Base-by-base conservation (phyloP, 2,113 vertebrate species). In the Tragelaphus buxtoni region DNA sequence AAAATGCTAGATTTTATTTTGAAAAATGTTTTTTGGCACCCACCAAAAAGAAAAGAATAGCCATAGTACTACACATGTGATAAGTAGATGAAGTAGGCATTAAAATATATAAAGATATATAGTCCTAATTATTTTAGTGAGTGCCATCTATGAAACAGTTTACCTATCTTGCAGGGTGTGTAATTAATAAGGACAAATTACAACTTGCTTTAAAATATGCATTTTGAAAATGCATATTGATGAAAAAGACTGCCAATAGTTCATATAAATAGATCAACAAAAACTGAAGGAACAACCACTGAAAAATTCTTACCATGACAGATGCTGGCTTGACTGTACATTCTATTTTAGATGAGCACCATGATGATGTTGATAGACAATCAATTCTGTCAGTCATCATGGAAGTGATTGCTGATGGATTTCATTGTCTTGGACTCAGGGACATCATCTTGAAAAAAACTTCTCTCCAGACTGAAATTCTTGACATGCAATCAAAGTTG, bases 401-500 rank as follows among this genome's bases (percentile, higher is more conserved):
- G 91, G 58, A 94, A 96, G 86, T 96, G 93, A 93, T 93, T 96
- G 93, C 51, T 96, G 91, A 93, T 96, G 49, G 93, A 91, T 95
- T 97, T 96, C 96, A 97, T 96, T 97, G 86, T 96, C 92, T 90
- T 91, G 92, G 86, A 97, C 42, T 96, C 74, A 80, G 88, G 49
- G 76, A 94, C 88, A 95, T 92, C 84, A 97, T 94, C 60, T 87
- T 91, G 20, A 69, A 79, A 86, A 84, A 95, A 87, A 47, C 11
- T 63, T 96, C 65, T 92, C 26, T 92, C 18, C 56, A 88, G 82
- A 94, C 55, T 96, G 95, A 96, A 96, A 97, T 97, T 98, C 93
- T 96, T 98, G 97, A 97, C 96, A 88, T 96, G 95, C 86, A 93
- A 93, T 98, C 96, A 97, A 97, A 97, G 89, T 89, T 94, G 30